Evolutionary conservation across 2,113 vertebrate genomes (phyloP), one percentile per base, ranked within the genome.

Genomic region (Phasianus colchicus): DNA sequence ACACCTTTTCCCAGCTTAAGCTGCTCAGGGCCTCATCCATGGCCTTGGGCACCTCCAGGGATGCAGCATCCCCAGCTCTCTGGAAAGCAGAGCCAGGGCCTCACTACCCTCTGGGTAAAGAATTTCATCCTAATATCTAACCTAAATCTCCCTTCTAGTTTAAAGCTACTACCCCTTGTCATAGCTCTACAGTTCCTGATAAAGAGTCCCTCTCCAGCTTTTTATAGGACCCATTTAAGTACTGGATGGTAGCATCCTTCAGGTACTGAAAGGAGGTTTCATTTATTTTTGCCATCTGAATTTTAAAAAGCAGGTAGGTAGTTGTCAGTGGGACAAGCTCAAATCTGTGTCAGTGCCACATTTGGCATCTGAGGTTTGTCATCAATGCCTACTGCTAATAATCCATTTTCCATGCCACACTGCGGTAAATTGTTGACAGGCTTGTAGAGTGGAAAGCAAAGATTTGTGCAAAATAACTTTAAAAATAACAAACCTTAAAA

Each of bases 401-500:
- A 90, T 83, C 64, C 60, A 55, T 92, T 92, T 86, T 65, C 57
- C 21, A 13, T 45, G 19, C 65, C 86, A 22, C 24, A 6, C 50
- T 54, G 7, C 60, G 81, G 73, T 32, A 66, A 54, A 50, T 64
- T 83, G 85, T 74, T 88, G 69, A 67, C 69, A 84, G 55, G 36
- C 40, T 88, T 13, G 11, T 73, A 3, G 0, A 10, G 40, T 60
- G 77, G 65, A 55, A 92, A 92, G 47, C 76, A 83, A 77, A 75
- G 78, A 93, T 77, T 27, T 79, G 57, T 73, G 55, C 5, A 3
- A 83, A 92, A 50, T 40, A 54, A 83, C 70, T 80, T 86, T 2
- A 77, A 92, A 92, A 87, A 81, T 64, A 92, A 57, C 72, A 92
- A 88, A 45, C 72, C 40, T 90, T 92, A 88, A 74, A 83, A 94